phyloP scores from a whole-genome alignment of 2,113 vertebrate genomes.

The Spea multiplicata region DNA sequence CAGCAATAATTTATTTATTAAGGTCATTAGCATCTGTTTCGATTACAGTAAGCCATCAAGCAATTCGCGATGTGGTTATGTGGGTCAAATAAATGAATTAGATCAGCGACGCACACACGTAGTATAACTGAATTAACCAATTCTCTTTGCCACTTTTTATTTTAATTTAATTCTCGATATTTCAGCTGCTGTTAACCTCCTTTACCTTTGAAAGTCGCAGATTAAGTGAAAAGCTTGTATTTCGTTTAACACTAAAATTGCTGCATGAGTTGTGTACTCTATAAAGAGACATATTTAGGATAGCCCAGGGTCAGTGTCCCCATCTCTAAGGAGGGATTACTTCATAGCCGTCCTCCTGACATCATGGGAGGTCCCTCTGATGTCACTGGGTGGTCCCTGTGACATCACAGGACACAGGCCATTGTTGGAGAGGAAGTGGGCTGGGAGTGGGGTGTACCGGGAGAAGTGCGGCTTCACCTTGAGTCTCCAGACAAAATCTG shows the following conservation, averaged over 20 bases:
- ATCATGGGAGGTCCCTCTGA: too few species aligned
- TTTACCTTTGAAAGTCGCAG: background rate
- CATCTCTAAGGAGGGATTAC: too few species aligned
- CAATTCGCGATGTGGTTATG: background rate
- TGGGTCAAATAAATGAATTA: conserved; percentile 1
- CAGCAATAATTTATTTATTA: background rate
- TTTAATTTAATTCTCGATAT: background rate
- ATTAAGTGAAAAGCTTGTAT: background rate
- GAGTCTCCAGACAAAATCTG: too few species aligned
- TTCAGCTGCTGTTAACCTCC: conserved; percentile 1
- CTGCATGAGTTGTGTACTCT: background rate
- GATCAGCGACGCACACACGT: background rate
- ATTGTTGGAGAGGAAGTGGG: too few species aligned
- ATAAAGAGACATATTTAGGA: too few species aligned
- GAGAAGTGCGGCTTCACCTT: too few species aligned
- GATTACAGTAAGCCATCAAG: conserved; percentile 18
- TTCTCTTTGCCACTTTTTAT: background rate
- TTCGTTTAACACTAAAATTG: background rate
- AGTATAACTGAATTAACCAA: conserved; percentile 15
- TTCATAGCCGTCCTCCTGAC: too few species aligned
- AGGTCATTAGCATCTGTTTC: background rate
- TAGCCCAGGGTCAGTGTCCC: too few species aligned
- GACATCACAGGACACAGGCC: too few species aligned
- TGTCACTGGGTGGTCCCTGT: too few species aligned
- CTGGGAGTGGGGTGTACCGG: too few species aligned